Base-by-base conservation (phyloP, 2,888 invertebrate genomes). In the Apotomis betuletana region DNA sequence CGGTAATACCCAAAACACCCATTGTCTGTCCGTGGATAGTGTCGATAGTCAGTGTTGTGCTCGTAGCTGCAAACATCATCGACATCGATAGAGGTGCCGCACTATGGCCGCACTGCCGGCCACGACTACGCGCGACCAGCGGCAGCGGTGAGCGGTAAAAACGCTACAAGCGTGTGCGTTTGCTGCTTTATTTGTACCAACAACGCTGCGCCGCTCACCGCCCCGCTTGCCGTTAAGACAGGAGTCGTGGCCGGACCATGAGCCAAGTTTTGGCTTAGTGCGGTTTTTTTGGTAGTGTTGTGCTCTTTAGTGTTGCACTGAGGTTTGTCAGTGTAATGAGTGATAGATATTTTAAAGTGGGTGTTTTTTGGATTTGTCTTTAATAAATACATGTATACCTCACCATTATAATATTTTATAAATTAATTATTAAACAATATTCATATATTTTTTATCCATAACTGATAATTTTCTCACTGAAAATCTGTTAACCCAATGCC, bases 1-100 rank as follows among this genome's bases (percentile, higher is more conserved):
- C 80, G 94, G 94, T 94, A 93, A 92, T 87, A 83, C 79, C 78
- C 76, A 76, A 77, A 74, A 74, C 75, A 77, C 74, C 15, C 70
- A 75, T 71, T 74, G 68, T 71, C 75, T 82, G 77, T 79, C 74
- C 73, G 86, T 79, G 79, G 78, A 80, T 83, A 82, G 83, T 82
- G 82, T 85, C 80, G 65, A 80, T 83, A 82, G 82, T 80, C 80
- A 78, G 78, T 81, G 79, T 77, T 77, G 76, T 78, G 68, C 74
- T 68, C 70, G 58, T 75, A 74, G 73, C 78, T 79, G 79, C 75
- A 77, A 77, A 78, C 76, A 75, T 77, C 74, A 74, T 73, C 69
- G 73, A 69, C 62, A 76, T 78, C 76, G 79, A 81, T 76, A 74
- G 38, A 44, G 72, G 59, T 52, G 49, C 63, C 65, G 60, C 71